phyloP scores from a whole-genome alignment of 2,113 vertebrate species.

The Nyctibius bracteatus region DNA sequence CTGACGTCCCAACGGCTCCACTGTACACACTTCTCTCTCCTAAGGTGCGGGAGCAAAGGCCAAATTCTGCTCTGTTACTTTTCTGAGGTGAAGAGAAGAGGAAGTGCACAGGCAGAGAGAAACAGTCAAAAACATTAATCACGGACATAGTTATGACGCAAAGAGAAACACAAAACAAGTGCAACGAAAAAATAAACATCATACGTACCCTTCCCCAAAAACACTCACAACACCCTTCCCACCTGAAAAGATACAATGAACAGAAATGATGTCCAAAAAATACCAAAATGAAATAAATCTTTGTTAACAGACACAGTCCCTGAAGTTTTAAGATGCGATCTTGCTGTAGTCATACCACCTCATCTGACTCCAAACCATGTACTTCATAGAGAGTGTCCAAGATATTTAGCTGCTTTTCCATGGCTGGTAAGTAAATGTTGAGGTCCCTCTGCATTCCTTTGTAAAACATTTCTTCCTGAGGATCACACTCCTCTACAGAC shows the following conservation, averaged over 20 bases:
- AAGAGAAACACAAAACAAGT: conserved; percentile 23
- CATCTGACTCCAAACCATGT: conserved; percentile 93
- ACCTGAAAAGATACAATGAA: conserved; percentile 23
- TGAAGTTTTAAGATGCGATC: conserved; percentile 51
- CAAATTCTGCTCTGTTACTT: not conserved
- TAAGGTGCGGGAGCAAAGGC: not conserved
- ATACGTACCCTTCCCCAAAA: not conserved
- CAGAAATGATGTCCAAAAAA: conserved; percentile 16
- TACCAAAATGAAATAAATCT: not conserved
- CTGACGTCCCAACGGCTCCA: accelerated
- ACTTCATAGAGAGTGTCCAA: conserved; percentile 91
- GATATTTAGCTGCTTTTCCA: conserved; percentile 89
- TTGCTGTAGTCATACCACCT: conserved; percentile 85
- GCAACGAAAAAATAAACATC: not conserved
- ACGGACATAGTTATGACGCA: not conserved
- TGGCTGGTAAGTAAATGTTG: conserved; percentile 89
- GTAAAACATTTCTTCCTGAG: conserved; percentile 83
- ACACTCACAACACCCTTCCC: not conserved
- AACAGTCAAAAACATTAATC: not conserved
- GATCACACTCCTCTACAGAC: conserved; percentile 81
- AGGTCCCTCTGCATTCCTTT: conserved; percentile 88
- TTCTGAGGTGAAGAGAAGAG: not conserved
- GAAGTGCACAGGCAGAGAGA: not conserved
- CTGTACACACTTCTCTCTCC: accelerated
- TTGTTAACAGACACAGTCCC: conserved; percentile 65